A percentile compares a stretch with the other conserved stretches of the same genome.
Conservation (phyloP, 2,888 invertebrate genomes). For the Ornithoptera priamus region DNA sequence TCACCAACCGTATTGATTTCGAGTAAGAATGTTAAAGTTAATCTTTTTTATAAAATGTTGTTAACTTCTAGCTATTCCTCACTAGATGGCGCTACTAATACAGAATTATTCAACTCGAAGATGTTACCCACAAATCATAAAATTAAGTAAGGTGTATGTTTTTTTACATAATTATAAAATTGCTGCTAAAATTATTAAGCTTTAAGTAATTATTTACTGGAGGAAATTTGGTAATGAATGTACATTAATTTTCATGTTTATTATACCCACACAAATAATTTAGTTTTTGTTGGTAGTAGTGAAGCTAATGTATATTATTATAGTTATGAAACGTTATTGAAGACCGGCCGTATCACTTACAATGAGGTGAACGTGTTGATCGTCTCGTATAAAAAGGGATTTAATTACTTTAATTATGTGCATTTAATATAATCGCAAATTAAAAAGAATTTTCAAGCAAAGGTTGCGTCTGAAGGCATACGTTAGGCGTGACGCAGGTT, state of each 20-base stretch:
- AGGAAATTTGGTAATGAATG: background rate
- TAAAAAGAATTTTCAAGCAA: background rate
- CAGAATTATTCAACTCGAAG: background rate
- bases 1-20: no score
- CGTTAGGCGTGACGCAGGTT: conserved; percentile 1
- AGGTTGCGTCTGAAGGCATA: conserved; percentile 13
- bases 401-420: background rate
- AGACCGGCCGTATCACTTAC: background rate
- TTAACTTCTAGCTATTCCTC: background rate
- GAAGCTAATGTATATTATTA: no score
- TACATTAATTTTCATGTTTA: background rate
- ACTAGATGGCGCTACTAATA: conserved; percentile 12
- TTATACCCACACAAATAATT: no score
- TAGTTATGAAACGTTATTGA: background rate
- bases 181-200: no score
- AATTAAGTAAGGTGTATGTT: no score
- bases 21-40: no score
- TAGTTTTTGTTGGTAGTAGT: no score
- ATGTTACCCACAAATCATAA: no score
- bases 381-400: no score
- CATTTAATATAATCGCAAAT: background rate
- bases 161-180: no score
- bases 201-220: background rate
- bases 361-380: no score
- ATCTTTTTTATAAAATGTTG: background rate